These are phyloP conservation scores for Lumbricus terrestris DNA, from an alignment of 2,888 invertebrate genomes.

Conservation along the genomic window DNA sequence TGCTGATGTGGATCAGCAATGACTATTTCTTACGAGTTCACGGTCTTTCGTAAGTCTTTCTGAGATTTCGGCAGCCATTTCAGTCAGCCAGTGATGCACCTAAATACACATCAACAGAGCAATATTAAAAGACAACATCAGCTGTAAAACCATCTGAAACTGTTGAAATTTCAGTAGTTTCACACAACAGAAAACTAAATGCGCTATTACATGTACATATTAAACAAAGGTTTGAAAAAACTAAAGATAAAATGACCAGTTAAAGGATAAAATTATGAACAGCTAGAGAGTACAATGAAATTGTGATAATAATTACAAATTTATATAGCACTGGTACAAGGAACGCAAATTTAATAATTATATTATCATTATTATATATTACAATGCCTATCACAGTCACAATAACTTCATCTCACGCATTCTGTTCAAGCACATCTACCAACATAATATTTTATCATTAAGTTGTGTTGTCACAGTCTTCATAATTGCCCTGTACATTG, in stretches of 20 bases:
- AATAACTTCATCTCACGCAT: no score
- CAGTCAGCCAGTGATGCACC: slow-evolving; percentile 37
- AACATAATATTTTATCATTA: no score
- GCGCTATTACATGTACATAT: neutral
- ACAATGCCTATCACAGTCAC: no score
- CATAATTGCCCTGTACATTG: no score
- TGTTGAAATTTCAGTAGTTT: neutral
- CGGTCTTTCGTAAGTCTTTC: slow-evolving; percentile 38
- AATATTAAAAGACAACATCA: neutral
- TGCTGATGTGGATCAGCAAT: neutral
- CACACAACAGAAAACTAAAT: neutral
- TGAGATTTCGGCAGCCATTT: slow-evolving; percentile 35
- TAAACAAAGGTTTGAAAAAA: neutral
- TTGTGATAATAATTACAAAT: no score
- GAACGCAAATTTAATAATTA: no score
- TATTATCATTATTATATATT: no score
- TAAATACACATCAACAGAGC: slow-evolving; percentile 17
- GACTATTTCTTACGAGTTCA: slow-evolving; percentile 30
- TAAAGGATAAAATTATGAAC: no score
- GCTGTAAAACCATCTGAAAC: neutral
- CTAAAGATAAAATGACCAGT: neutral
- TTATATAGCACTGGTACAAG: no score
- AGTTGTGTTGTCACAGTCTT: no score
- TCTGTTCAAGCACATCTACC: no score
- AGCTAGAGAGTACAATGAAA: no score